phyloP scores from a whole-genome alignment of 2,113 vertebrate species.

The Neotoma lepida region DNA sequence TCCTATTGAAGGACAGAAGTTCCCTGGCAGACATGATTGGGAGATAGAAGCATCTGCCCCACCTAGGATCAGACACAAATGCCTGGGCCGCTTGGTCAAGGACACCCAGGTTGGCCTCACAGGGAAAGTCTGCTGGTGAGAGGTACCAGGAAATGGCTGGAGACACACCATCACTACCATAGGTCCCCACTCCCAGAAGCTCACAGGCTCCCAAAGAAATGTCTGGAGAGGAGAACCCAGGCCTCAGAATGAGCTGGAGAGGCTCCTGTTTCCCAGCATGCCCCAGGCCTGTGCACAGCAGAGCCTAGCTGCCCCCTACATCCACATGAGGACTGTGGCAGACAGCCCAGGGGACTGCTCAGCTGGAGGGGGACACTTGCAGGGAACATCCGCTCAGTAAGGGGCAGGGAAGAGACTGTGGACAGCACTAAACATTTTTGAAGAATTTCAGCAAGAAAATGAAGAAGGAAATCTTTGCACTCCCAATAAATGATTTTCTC shows the following conservation, averaged over 20 bases:
- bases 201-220: not conserved
- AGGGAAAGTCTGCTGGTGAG: rapidly evolving
- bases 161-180: not conserved
- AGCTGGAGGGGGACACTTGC: not conserved
- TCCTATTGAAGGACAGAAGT: not conserved
- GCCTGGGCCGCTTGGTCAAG: not conserved
- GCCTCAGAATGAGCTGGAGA: too few species aligned
- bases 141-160: rapidly evolving
- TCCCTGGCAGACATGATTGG: rapidly evolving
- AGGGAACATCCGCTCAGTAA: rapidly evolving
- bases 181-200: not conserved
- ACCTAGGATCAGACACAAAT: rapidly evolving
- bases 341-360: not conserved
- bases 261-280: not conserved
- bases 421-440: too few species aligned
- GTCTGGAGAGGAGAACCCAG: not conserved
- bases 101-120: not conserved
- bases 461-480: not conserved
- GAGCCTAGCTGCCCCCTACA: not conserved
- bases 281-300: not conserved
- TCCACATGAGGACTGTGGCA: not conserved
- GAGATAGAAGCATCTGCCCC: rapidly evolving
- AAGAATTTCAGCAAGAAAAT: not conserved
- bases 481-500: conserved; percentile 3
- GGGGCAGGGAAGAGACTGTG: rapidly evolving